These are phyloP conservation scores for Whitmania pigra DNA, from an alignment of 1,140 invertebrate genomes.

Conservation along the genomic window DNA sequence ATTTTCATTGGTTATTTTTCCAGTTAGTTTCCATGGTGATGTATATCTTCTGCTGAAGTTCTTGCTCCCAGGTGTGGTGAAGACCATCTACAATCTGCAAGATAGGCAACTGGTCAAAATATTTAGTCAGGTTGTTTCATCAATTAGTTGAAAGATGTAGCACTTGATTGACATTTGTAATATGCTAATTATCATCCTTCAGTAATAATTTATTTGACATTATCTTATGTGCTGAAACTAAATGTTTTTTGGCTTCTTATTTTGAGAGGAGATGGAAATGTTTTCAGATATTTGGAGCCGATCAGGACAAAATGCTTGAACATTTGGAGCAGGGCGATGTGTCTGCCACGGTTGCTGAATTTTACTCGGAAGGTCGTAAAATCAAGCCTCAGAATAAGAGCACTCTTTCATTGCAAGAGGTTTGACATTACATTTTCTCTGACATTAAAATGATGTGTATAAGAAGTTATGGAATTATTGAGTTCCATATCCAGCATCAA, in stretches of 20 bases:
- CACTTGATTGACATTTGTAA: background rate
- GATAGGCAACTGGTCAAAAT: constrained; percentile 79
- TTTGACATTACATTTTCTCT: constrained; percentile 30
- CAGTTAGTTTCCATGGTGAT: constrained; percentile 61
- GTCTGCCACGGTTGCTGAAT: constrained; percentile 68
- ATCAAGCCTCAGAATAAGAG: constrained; percentile 55
- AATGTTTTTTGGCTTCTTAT: too few species aligned
- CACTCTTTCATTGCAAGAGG: constrained; percentile 59
- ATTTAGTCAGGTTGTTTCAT: constrained; percentile 53
- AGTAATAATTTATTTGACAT: too few species aligned
- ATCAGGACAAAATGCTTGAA: constrained; percentile 67
- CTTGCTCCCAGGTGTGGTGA: constrained; percentile 65
- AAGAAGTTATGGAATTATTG: too few species aligned
- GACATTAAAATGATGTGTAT: background rate
- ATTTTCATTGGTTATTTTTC: background rate
- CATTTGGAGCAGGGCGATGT: constrained; percentile 77
- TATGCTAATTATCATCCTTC: too few species aligned
- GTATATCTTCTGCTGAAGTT: constrained; percentile 67
- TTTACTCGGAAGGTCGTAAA: constrained; percentile 57
- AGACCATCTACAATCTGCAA: constrained; percentile 78
- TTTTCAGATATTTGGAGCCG: constrained; percentile 54
- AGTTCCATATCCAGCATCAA: too few species aligned
- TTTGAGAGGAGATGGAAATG: too few species aligned
- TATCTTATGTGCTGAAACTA: too few species aligned
- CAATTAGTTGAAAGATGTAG: background rate